phyloP scores from a whole-genome alignment of 2,888 invertebrate genomes.

The Hyppa rectilinea region DNA sequence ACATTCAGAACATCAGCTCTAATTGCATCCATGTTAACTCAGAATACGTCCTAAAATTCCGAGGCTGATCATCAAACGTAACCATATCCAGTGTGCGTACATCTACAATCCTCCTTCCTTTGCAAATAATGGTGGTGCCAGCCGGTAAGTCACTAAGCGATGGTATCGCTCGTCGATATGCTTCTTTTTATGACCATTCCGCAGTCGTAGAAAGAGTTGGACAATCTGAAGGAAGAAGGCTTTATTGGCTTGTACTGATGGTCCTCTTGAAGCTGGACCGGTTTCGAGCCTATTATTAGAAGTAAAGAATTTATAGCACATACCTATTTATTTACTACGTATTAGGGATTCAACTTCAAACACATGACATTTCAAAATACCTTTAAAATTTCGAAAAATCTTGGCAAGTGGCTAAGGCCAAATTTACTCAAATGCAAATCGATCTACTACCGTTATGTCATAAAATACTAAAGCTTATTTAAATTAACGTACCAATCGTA shows the following conservation, averaged over 20 bases:
- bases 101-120: conserved; percentile 70
- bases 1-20: neutral
- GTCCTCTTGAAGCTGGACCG: conserved; percentile 22
- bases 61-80: neutral
- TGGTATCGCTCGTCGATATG: conserved; percentile 87
- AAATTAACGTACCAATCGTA: conserved; percentile 11
- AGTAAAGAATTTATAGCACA: neutral
- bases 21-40: neutral
- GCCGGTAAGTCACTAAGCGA: conserved; percentile 87
- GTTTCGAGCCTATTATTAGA: conserved; percentile 1
- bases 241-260: conserved; percentile 58
- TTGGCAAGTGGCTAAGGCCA: neutral
- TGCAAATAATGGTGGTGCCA: conserved; percentile 81
- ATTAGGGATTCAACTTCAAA: neutral
- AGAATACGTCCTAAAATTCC: neutral
- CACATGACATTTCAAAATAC: neutral
- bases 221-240: conserved; percentile 69
- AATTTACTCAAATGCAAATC: neutral
- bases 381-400: neutral
- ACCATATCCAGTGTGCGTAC: conserved; percentile 70
- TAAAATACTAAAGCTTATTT: conserved; percentile 21
- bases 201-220: conserved; percentile 81
- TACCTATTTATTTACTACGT: neutral
- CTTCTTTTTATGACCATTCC: conserved; percentile 86
- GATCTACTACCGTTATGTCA: neutral